These are phyloP conservation scores for Mormyrus proboscirostris DNA, from an alignment of 2,797 vertebrate species.

Conservation along the genomic window DNA sequence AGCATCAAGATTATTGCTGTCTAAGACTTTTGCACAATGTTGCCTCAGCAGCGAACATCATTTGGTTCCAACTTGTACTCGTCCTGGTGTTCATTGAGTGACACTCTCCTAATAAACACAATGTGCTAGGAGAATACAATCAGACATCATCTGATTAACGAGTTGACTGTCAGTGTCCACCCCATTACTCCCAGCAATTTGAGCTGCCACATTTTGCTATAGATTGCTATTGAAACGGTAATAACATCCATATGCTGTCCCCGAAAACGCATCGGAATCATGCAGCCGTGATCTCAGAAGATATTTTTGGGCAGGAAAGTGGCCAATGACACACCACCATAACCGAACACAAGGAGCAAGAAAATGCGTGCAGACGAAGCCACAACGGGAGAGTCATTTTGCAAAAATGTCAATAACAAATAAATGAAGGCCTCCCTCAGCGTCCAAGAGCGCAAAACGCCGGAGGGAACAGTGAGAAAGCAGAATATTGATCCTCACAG, in stretches of 20 bases:
- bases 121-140: not conserved
- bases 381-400: not conserved
- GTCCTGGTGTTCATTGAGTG: not conserved
- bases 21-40: not conserved
- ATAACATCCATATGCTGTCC: slow-evolving; percentile 1
- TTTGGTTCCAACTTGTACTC: not conserved
- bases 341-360: not conserved
- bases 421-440: not conserved
- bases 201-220: not conserved
- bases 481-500: not conserved
- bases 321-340: not conserved
- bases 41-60: not conserved
- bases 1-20: not conserved
- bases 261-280: not conserved
- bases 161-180: not conserved
- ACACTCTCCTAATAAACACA: not conserved
- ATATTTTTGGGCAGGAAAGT: not conserved
- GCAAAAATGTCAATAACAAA: slow-evolving; percentile 12
- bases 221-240: not conserved
- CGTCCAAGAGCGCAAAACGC: not conserved
- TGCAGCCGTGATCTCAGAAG: not conserved
- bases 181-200: not conserved
- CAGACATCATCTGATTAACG: not conserved
- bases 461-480: not conserved
- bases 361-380: not conserved